Base-by-base conservation (phyloP, 2,797 vertebrate species). In the Scolopax rusticola region DNA sequence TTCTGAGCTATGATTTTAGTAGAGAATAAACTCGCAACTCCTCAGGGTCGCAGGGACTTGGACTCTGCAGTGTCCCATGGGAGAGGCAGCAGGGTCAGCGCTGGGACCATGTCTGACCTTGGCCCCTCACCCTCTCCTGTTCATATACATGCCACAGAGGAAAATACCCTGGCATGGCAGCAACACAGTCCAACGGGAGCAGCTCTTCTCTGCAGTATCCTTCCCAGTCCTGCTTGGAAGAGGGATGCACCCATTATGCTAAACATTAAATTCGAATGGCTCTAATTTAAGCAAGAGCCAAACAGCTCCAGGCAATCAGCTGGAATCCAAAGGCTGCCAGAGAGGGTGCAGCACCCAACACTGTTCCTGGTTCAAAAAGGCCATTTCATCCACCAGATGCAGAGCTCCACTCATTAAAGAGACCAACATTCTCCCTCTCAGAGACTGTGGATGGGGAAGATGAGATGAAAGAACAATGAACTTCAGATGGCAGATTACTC, bases 401-500 rank as follows among this genome's bases (percentile, higher is more conserved):
- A 1, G 14, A 86, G 53, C 27, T 81, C 48, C 61, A 47, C 48
- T 81, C 1, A 0, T 16, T 84, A 23, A 50, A 91, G 54, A 74
- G 51, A 61, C 43, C 12, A 78, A 2, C 16, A 56, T 40, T 90
- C 47, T 79, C 51, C n/a, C 82, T 81, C 57, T 64, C 32, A 1
- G 56, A 74, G 56, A 54, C 75, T 2, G 8, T 4, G 80, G 51
- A 87, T 2, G 2, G 32, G 64, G 68, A 76, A 82, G 63, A 76
- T 41, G 77, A 82, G 77, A 84, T 36, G 67, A 89, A 89, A 92
- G 90, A 94, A 87, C 81, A 91, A 87, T 94, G 91, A 77, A 54
- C 53, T 96, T 93, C 90, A 93, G 80, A 89, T 7, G 9, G 90
- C 70, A 92, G 83, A 94, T 96, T 95, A 90, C 51, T 87, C 93